Base-by-base conservation (phyloP, 2,888 invertebrate genomes). In the Cerastis rubricosa region DNA sequence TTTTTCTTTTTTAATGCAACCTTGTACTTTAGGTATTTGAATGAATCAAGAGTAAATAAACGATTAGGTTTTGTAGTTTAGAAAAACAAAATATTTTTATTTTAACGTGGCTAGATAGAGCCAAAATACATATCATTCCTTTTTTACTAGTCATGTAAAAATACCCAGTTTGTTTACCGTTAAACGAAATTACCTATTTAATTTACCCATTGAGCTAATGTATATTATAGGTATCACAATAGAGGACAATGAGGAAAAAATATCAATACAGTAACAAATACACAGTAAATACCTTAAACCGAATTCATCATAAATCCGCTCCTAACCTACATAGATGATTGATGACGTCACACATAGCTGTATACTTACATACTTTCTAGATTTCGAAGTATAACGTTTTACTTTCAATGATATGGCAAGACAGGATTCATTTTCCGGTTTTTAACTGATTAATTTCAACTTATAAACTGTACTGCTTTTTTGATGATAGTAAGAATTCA, bases 241-340 rank as follows among this genome's bases (percentile, higher is more conserved):
- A 35, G 35, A 59, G 17, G 29, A 29, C 40, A 74, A 49, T 29
- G 43, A 29, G 78, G 77, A 63, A 77, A 74, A 74, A 43, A 14
- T 43, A 9, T 29, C 0, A n/a, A n/a, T 6, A 43, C 8, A 77
- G 63, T 43, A 49, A n/a, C 14, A 77, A 77, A 77, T 74, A 63
- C 61, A 11, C 11, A 22, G 59, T 59, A 63, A 35, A 19, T 64
- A 64, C 11, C 1, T 49, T 7, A 14, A 49, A 19, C n/a, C 61
- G 6, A 63, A 77, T 49, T 40, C 17, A 74, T 3, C 59, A 47
- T 29, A 59, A 40, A 45, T 35, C 12, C 2, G 17, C 29, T 74
- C 9, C 19, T 29, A 61, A 61, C 29, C 59, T 29, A 61, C 29
- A 61, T 29, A 61, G 9, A 61, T 61, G 29, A 29, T 19, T 61